phyloP scores from a whole-genome alignment of 2,797 vertebrate species.

The Chiroxiphia lanceolata region DNA sequence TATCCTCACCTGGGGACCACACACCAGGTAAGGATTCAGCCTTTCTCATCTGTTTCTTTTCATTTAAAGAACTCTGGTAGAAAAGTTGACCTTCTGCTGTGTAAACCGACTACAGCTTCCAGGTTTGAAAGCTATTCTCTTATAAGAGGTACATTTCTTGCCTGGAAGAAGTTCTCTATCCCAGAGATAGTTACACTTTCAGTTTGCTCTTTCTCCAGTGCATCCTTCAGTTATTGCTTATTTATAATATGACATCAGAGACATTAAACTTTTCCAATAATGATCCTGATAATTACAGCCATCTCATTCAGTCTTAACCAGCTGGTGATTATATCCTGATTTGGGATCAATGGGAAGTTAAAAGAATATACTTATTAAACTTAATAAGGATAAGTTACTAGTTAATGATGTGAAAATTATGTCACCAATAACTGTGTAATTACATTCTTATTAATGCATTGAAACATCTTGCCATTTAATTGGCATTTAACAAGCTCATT shows the following conservation, averaged over 20 bases:
- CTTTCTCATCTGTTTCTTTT: neutral
- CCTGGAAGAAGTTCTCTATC: neutral
- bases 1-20: neutral
- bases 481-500: constrained; percentile 77
- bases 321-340: constrained; percentile 40
- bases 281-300: constrained; percentile 24
- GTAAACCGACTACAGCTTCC: neutral
- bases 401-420: constrained; percentile 75
- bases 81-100: neutral
- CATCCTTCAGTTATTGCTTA: constrained; percentile 18
- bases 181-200: neutral
- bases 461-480: constrained; percentile 76
- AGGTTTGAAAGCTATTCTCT: neutral
- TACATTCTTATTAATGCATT: constrained; percentile 79
- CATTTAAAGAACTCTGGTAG: neutral
- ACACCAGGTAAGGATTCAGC: neutral
- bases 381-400: constrained; percentile 71
- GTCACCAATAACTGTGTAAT: constrained; percentile 77
- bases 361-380: constrained; percentile 70
- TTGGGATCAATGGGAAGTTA: constrained; percentile 69
- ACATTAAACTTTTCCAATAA: constrained; percentile 41
- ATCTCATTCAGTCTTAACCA: constrained; percentile 41
- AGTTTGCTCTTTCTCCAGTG: neutral
- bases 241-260: constrained; percentile 6
- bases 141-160: neutral